Evolutionary conservation across 2,888 invertebrate genomes (phyloP).

Genomic region (Cryptophagus acutangulus): DNA sequence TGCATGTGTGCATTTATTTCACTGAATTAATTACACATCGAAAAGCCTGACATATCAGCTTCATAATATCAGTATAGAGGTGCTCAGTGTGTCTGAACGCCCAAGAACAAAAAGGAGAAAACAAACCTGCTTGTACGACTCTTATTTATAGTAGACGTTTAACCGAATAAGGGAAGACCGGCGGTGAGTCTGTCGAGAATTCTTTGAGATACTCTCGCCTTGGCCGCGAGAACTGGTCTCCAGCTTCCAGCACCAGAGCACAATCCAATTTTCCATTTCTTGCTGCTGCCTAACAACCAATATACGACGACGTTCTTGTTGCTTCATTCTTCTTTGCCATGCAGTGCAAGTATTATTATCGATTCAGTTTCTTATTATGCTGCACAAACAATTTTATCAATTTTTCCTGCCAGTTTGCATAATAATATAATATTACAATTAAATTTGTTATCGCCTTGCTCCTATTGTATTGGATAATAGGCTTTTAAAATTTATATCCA

Average conservation of each 20-base stretch:
- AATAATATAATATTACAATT: too few relatives aligned
- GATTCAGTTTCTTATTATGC: too few relatives aligned
- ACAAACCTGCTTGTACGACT: conserved; percentile 28
- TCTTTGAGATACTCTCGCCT: conserved; percentile 31
- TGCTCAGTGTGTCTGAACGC: conserved; percentile 8
- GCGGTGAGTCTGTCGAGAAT: conserved; percentile 29
- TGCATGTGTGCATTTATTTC: background rate
- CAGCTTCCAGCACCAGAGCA: conserved; percentile 7
- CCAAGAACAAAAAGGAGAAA: conserved; percentile 14
- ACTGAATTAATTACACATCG: conserved; percentile 14
- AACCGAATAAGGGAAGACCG: conserved; percentile 33
- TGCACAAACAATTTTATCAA: too few relatives aligned
- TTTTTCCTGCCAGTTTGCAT: too few relatives aligned
- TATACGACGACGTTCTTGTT: too few relatives aligned
- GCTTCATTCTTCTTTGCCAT: too few relatives aligned
- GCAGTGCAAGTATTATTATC: too few relatives aligned
- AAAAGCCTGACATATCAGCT: conserved; percentile 26
- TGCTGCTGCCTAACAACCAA: conserved; percentile 3
- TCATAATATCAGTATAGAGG: conserved; percentile 25
- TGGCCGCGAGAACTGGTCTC: conserved; percentile 34
- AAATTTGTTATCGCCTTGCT: too few relatives aligned
- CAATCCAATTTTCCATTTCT: conserved; percentile 14
- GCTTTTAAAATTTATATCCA: too few relatives aligned
- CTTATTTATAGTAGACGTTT: conserved; percentile 33
- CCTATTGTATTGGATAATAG: too few relatives aligned